phyloP scores from a whole-genome alignment of 1,140 invertebrate species.

The Drosophila santomea region DNA sequence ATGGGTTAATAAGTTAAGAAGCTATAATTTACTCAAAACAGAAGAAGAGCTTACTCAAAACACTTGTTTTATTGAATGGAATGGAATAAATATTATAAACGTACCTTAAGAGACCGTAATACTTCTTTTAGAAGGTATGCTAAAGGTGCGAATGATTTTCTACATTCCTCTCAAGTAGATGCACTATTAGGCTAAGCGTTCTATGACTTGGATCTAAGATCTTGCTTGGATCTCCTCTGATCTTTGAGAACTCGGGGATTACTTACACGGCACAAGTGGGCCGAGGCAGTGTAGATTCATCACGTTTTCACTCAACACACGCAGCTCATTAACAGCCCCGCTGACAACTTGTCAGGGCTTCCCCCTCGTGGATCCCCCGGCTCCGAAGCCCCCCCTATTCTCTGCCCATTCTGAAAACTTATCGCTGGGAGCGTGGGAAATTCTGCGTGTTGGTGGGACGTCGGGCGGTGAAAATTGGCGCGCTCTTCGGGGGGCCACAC shows the following conservation, averaged over 20 bases:
- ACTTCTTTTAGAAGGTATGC: too few species aligned
- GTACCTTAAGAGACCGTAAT: too few species aligned
- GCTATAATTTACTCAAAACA: too few species aligned
- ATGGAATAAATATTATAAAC: too few species aligned
- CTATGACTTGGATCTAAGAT: background rate
- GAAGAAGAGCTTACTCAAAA: too few species aligned
- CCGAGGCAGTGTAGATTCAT: constrained; percentile 12
- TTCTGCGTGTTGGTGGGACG: constrained; percentile 18
- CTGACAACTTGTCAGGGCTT: constrained; percentile 58
- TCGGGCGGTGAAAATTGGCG: constrained; percentile 31
- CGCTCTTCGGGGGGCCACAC: constrained; percentile 40
- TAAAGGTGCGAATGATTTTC: too few species aligned
- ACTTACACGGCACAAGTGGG: constrained; percentile 17
- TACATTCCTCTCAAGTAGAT: too few species aligned
- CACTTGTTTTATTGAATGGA: too few species aligned
- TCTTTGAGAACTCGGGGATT: constrained; percentile 8
- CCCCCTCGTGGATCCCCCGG: constrained; percentile 1
- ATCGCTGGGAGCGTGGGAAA: constrained; percentile 60
- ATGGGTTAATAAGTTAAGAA: too few species aligned
- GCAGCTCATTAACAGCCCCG: constrained; percentile 61
- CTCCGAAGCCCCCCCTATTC: background rate
- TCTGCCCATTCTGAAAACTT: constrained; percentile 6
- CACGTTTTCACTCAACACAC: constrained; percentile 12
- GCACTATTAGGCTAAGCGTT: too few species aligned
- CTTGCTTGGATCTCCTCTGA: constrained; percentile 16